Evolutionary conservation across 1,140 invertebrate genomes (phyloP), one percentile per base, ranked within the genome.

Genomic region (Pseudobourletiella spinata): DNA sequence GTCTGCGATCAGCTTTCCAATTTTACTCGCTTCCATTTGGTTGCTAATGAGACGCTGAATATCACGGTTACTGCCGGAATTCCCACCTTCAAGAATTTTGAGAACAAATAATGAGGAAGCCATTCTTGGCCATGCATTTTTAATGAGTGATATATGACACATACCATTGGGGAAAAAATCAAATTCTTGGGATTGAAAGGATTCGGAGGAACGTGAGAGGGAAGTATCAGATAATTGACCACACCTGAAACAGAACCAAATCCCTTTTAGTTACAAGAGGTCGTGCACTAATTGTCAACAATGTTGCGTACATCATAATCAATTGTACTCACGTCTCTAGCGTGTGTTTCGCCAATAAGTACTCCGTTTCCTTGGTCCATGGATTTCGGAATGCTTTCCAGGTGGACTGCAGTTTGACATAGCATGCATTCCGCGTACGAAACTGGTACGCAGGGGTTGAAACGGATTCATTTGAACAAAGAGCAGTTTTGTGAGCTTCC

Each of bases 351-450:
- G 88, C 85, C 64, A 92, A 84, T 50, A 95, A 79, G 72, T 86
- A 91, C 71, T 95, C 91, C 60, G 91, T 83, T 71, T 93, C 90
- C 77, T 90, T 91, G 8, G 89, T 93, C 89, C 89, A 93, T 0
- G 90, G 90, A 77, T 93, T 93, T 73, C 82, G 82, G 73, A 95
- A 93, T 1, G 86, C 84, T 65, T 86, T 89, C 86, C 89, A 92
- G 70, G 86, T 85, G 63, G 87, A 91, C 69, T 87, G 84, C 16
- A 93, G 73, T 24, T 80, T 79, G 1, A 89, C 80, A 71, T 84
- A 88, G 25, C 78, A 78, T 29, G 86, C 85, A 68, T 85, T 83
- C 75, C 91, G 91, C 18, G 82, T 84, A 32, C 86, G 79, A 77
- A 92, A 91, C 70, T 84, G 81, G 75, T 64, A 73, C 72, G 80